Conservation (phyloP, 2,113 vertebrate species). For the Callorhinus ursinus region DNA sequence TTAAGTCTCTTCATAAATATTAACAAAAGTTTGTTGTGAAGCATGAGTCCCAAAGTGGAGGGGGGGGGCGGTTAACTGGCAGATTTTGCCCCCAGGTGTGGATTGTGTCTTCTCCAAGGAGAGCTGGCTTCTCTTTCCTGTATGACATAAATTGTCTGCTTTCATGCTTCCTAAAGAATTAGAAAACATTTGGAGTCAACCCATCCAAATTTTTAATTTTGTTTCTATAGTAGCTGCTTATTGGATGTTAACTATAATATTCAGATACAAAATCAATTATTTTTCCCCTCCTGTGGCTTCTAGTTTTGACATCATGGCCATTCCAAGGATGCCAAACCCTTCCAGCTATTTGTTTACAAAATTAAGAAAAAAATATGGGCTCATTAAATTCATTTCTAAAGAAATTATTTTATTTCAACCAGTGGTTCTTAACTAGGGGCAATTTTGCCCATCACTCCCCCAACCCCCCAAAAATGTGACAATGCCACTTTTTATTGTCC, state of each 20-base stretch:
- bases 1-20: background rate
- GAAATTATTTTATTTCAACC: background rate
- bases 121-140: background rate
- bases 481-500: background rate
- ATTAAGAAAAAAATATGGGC: background rate
- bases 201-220: background rate
- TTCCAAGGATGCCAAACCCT: background rate
- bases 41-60: background rate
- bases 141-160: background rate
- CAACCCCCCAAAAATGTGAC: background rate
- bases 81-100: background rate
- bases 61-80: background rate
- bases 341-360: background rate
- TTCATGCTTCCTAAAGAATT: background rate
- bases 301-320: background rate
- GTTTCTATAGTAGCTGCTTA: background rate
- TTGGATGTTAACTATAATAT: background rate
- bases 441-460: background rate
- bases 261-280: background rate
- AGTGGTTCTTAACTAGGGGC: background rate
- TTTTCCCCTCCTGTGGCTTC: background rate
- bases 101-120: accelerated
- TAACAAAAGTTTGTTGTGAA: background rate
- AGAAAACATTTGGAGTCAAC: background rate
- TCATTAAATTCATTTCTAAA: background rate